Evolutionary conservation across 2,797 vertebrate species (phyloP).

Genomic region (Harpagifer antarcticus): DNA sequence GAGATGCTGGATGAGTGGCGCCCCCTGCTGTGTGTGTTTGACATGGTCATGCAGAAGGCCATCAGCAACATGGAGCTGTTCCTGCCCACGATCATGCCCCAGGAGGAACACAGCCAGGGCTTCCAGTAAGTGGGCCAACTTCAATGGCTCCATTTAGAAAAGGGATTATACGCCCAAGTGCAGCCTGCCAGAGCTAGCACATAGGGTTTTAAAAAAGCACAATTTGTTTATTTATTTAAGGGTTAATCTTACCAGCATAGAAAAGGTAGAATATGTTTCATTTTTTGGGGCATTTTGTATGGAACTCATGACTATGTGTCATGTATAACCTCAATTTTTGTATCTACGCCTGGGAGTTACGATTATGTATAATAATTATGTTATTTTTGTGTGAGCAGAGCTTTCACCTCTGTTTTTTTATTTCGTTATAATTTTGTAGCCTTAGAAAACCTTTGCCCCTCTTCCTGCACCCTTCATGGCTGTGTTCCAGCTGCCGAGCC

Average conservation of each 20-base stretch:
- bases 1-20: constrained; percentile 98
- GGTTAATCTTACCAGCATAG: not conserved
- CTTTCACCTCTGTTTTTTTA: constrained; percentile 6
- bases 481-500: constrained; percentile 37
- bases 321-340: constrained; percentile 19
- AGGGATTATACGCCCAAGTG: constrained; percentile 21
- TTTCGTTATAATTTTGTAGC: constrained; percentile 50
- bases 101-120: constrained; percentile 91
- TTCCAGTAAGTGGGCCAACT: constrained; percentile 88
- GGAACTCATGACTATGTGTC: constrained; percentile 9
- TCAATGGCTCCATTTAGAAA: constrained; percentile 29
- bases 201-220: constrained; percentile 22
- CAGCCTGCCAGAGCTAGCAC: constrained; percentile 34
- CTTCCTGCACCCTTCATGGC: constrained; percentile 12
- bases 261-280: not conserved
- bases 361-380: constrained; percentile 21
- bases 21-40: constrained; percentile 96
- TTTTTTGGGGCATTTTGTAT: constrained; percentile 18
- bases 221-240: constrained; percentile 32
- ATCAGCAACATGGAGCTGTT: constrained; percentile 97
- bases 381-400: constrained; percentile 21
- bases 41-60: constrained; percentile 97
- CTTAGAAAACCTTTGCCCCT: constrained; percentile 43
- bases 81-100: constrained; percentile 95
- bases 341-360: constrained; percentile 34